Percentiles rank a stretch among this genome's conserved stretches.
Conservation (phyloP, 2,888 invertebrate species). For the Sarcophaga carnaria region DNA sequence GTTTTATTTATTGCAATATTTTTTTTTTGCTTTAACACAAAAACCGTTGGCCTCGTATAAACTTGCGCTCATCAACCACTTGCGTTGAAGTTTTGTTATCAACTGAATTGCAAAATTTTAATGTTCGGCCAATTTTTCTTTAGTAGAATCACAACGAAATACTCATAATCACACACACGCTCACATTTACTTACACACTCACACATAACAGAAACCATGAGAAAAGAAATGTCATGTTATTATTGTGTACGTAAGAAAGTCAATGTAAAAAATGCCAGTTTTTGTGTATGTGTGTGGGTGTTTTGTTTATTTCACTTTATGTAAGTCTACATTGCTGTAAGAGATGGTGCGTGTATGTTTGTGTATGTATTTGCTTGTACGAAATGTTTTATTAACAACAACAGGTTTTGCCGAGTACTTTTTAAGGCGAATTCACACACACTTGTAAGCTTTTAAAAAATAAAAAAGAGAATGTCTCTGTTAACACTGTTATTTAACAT, state of each 20-base stretch:
- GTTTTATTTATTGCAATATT: not conserved
- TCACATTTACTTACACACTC: not conserved
- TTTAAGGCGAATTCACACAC: not conserved
- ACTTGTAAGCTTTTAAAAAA: not conserved
- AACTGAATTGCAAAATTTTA: slow-evolving; percentile 55
- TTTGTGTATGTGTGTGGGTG: slow-evolving; percentile 5
- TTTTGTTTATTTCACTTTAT: slow-evolving; percentile 15
- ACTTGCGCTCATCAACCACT: slow-evolving; percentile 38
- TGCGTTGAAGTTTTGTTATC: slow-evolving; percentile 60
- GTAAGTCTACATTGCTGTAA: not conserved
- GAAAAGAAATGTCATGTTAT: slow-evolving; percentile 5
- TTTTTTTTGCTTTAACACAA: not conserved
- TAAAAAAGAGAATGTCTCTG: not conserved
- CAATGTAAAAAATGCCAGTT: slow-evolving; percentile 10
- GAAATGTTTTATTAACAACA: not conserved
- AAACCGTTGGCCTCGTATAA: not conserved
- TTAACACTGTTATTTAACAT: not conserved
- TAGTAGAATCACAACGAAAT: slow-evolving; percentile 17
- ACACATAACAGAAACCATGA: not conserved
- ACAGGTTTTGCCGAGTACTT: slow-evolving; percentile 2
- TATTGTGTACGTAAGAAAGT: slow-evolving; percentile 23
- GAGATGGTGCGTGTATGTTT: not conserved
- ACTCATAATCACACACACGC: not conserved
- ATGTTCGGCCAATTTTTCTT: slow-evolving; percentile 35
- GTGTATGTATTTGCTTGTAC: not conserved